Base-by-base conservation (phyloP, 2,797 vertebrate species). In the Synanceia verrucosa region DNA sequence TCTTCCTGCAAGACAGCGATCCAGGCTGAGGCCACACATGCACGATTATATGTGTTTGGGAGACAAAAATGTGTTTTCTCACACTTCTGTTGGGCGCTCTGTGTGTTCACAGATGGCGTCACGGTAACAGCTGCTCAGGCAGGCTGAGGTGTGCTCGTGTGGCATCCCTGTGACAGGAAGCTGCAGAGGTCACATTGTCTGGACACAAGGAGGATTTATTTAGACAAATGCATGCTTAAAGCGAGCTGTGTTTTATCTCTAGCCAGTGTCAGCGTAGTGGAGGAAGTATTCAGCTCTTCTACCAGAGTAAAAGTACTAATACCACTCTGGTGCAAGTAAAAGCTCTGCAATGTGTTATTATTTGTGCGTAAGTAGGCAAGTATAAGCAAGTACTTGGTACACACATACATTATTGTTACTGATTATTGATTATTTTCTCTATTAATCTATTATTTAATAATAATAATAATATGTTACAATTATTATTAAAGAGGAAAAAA, bases 61-160 rank as follows among this genome's bases (percentile, higher is more conserved):
- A n/a, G n/a, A n/a, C n/a, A n/a, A n/a, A n/a, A n/a, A n/a, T 2
- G 58, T 74, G 77, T 68, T 72, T 80, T 87, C 66, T 82, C 73
- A 64, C 59, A 72, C 72, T 86, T 60, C 65, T 81, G 58, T 82
- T 67, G 53, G 72, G 53, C 70, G 76, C 62, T 64, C 41, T 44
- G 36, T 69, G 65, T n/a, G 53, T 80, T 73, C 41, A 74, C 88
- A 86, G 88, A 89, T 89, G 81, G 76, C 43, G 52, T 85, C 79
- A 84, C n/a, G 0, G 60, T 43, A 81, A 66, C 90, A 92, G 90
- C 88, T 91, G 90, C 77, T 76, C 76, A 67, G 80, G 85, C 90
- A 91, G n/a, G 90, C 89, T 90, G 89, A 90, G 88, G 66, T 79
- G 72, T 71, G 68, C 72, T 66, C 74, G 66, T 86, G 84, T 83